Evolutionary conservation across 2,113 vertebrate species (phyloP).

Genomic region (Cynopterus brachyotis): DNA sequence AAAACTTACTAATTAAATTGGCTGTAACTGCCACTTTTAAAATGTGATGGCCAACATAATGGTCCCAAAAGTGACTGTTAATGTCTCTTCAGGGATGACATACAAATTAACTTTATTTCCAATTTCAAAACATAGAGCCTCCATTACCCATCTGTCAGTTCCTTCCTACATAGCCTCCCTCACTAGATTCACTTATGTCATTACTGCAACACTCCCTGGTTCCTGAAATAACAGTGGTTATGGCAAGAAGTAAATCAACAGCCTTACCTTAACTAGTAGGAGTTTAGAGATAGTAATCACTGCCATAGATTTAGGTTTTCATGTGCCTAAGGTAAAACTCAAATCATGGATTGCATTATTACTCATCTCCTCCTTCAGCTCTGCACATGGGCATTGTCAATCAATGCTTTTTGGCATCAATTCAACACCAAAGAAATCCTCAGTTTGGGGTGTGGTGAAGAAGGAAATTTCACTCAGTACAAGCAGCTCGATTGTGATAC

Average conservation of each 20-base stretch:
- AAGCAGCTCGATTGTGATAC: neutral
- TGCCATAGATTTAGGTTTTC: neutral
- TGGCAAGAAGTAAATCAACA: neutral
- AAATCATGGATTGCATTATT: neutral
- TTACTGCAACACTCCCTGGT: neutral
- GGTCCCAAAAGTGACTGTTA: conserved; percentile 55
- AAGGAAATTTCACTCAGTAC: neutral
- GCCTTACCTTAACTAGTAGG: neutral
- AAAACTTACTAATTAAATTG: conserved; percentile 70
- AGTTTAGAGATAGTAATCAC: neutral
- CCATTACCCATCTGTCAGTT: conserved; percentile 24
- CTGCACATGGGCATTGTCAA: accelerated
- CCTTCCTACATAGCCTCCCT: too few relatives aligned
- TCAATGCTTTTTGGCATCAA: neutral
- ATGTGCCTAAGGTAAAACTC: neutral
- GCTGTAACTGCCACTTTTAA: conserved; percentile 53
- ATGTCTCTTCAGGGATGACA: conserved; percentile 32
- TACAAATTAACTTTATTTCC: conserved; percentile 59
- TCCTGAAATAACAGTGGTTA: neutral
- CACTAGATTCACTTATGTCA: neutral
- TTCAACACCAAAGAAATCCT: neutral
- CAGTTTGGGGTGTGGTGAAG: neutral
- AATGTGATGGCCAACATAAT: conserved; percentile 61
- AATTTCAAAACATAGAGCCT: conserved; percentile 9
- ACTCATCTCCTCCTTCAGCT: neutral